These are phyloP conservation scores for Suncus etruscus DNA, from an alignment of 2,113 vertebrate species.

Conservation along the genomic window DNA sequence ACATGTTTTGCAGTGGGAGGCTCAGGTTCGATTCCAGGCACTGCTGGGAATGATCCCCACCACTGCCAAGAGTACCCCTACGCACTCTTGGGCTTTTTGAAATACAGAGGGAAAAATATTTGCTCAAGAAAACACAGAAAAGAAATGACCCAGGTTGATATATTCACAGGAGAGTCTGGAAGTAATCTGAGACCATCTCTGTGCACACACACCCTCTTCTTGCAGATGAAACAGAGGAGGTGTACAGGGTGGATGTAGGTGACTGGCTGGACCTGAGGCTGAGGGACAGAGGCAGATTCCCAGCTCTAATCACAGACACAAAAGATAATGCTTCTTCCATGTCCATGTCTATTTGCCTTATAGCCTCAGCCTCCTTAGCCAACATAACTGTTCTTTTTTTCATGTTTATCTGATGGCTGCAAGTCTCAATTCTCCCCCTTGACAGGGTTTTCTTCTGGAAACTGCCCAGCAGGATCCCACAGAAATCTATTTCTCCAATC, in stretches of 20 bases:
- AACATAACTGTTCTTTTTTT: neutral
- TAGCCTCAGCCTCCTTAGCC: neutral
- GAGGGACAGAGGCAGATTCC: neutral
- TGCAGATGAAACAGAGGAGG: neutral
- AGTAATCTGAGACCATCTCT: neutral
- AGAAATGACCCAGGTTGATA: neutral
- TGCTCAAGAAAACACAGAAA: neutral
- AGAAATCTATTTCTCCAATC: neutral
- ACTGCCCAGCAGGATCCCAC: neutral
- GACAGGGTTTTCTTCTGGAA: neutral
- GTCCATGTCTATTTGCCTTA: neutral
- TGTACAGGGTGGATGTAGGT: neutral
- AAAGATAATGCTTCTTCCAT: neutral
- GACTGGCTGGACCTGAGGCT: neutral
- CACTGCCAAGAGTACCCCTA: too few relatives aligned
- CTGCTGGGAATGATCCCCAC: too few relatives aligned
- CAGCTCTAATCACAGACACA: neutral
- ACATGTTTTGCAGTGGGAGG: too few relatives aligned
- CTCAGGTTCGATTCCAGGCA: too few relatives aligned
- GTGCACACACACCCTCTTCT: constrained; percentile 35
- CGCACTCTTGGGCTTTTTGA: too few relatives aligned
- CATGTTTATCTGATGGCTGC: neutral
- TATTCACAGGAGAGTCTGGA: neutral
- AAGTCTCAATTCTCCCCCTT: neutral
- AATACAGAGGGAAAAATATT: neutral